A percentile compares a stretch with the other conserved stretches of the same genome.
Evolutionary conservation across 2,888 invertebrate genomes (phyloP).

Genomic region (Diarsia rubi): DNA sequence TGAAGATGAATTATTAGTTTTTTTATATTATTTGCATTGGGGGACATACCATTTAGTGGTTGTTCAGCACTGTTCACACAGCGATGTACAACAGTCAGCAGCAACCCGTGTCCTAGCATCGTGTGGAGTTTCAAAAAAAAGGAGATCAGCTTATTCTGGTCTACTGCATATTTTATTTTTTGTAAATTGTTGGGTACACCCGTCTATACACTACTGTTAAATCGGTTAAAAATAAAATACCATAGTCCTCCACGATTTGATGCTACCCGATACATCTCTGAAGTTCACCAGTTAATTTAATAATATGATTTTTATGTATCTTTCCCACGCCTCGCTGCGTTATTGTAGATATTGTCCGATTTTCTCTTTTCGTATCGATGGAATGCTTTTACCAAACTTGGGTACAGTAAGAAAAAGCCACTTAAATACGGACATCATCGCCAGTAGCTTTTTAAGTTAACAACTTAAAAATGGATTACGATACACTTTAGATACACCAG

Average conservation of each 20-base stretch:
- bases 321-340: neutral
- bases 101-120: neutral
- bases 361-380: neutral
- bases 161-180: neutral
- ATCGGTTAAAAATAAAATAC: neutral
- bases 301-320: neutral
- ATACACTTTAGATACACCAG: no score
- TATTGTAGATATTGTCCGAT: no score
- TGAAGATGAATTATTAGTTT: neutral
- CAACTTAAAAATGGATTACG: no score
- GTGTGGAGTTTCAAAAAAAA: neutral
- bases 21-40: neutral
- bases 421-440: no score
- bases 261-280: neutral
- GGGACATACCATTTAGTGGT: neutral
- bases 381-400: neutral
- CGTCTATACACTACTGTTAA: neutral
- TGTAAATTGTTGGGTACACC: neutral
- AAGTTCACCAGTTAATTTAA: neutral
- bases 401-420: neutral
- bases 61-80: neutral
- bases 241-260: neutral
- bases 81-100: neutral
- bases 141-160: neutral
- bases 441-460: no score